Conservation (phyloP, 2,888 invertebrate species). For the Pterostichus niger region DNA sequence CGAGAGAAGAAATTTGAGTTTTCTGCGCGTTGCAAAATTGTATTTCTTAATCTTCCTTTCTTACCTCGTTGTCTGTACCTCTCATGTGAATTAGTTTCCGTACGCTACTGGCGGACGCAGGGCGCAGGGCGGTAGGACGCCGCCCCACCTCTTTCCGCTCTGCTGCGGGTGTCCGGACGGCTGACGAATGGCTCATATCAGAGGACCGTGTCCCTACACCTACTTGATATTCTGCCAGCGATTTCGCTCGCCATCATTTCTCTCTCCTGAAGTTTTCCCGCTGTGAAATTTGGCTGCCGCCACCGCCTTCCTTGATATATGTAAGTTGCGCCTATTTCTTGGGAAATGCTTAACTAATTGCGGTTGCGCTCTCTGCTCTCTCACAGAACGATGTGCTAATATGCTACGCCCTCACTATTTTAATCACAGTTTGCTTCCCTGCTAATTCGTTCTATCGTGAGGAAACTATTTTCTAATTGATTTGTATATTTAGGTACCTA, state of each 20-base stretch:
- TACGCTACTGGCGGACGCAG: constrained; percentile 6
- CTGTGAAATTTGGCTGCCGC: constrained; percentile 74
- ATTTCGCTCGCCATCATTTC: constrained; percentile 76
- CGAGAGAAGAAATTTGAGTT: too few species aligned
- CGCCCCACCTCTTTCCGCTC: constrained; percentile 7
- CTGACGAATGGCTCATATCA: constrained; percentile 69
- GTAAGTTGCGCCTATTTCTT: constrained; percentile 43
- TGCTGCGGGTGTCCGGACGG: constrained; percentile 21
- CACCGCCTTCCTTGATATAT: constrained; percentile 36
- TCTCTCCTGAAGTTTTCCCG: constrained; percentile 75
- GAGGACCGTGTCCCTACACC: constrained; percentile 70
- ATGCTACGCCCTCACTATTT: constrained; percentile 23
- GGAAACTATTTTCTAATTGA: too few species aligned
- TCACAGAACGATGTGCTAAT: background rate
- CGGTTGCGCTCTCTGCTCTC: constrained; percentile 23
- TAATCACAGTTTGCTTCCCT: background rate
- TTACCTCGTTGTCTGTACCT: too few species aligned
- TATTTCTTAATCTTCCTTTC: too few species aligned
- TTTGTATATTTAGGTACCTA: too few species aligned
- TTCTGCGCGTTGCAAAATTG: too few species aligned
- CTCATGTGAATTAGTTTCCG: background rate
- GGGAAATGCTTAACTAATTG: constrained; percentile 51
- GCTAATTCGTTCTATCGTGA: too few species aligned
- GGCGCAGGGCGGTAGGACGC: too few species aligned
- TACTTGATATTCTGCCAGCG: constrained; percentile 76